These are phyloP conservation scores for Dinocampus coccinellae DNA, from an alignment of 2,888 invertebrate genomes.

Conservation along the genomic window DNA sequence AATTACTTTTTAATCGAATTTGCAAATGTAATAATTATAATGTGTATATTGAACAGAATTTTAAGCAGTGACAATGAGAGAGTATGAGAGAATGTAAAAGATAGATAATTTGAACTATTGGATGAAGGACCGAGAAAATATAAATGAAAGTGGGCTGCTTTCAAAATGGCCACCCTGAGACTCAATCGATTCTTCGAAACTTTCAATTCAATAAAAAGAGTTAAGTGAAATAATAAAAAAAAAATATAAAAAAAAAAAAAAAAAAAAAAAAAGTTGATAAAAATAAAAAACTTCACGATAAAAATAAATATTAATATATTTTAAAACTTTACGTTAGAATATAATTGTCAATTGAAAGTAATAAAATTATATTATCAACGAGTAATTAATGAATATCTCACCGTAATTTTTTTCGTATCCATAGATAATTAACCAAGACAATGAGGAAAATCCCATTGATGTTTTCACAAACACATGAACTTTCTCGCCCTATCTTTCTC, in stretches of 20 bases:
- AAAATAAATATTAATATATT: not conserved
- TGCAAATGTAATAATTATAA: not conserved
- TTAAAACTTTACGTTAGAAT: not conserved
- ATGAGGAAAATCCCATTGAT: not conserved
- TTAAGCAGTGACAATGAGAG: not conserved
- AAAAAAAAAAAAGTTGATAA: not conserved
- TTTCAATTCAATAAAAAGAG: slow-evolving; percentile 17
- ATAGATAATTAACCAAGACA: not conserved
- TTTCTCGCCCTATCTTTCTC: not conserved
- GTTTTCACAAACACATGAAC: not conserved
- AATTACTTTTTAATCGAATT: slow-evolving; percentile 23
- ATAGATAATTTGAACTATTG: not conserved
- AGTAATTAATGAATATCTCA: not conserved
- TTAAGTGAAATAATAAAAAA: slow-evolving; percentile 10
- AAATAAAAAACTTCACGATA: not conserved
- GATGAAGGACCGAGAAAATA: not conserved
- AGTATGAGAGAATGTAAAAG: not conserved
- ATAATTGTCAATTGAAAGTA: not conserved
- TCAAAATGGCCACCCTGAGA: slow-evolving; percentile 47
- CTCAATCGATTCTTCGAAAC: slow-evolving; percentile 44
- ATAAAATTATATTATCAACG: not conserved
- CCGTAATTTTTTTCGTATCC: not conserved
- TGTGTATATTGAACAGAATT: slow-evolving; percentile 1
- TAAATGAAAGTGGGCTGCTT: slow-evolving; percentile 38
- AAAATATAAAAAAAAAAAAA: not conserved